These are phyloP conservation scores for Strix occidentalis DNA, from an alignment of 2,797 vertebrate species.

Conservation along the genomic window DNA sequence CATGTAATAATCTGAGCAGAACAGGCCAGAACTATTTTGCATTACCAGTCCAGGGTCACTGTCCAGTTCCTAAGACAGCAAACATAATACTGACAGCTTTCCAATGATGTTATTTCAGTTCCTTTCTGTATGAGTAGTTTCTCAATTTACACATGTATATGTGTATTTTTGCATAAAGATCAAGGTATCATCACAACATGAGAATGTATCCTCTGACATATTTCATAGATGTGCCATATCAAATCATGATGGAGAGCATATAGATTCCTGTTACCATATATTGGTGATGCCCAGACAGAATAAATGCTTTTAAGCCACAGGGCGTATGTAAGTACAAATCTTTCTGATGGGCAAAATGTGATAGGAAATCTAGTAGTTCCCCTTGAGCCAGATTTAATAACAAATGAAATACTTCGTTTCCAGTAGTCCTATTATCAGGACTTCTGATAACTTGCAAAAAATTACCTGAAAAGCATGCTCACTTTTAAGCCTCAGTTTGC, in stretches of 20 bases:
- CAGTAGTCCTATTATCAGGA: conserved; percentile 19
- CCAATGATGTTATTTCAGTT: background rate
- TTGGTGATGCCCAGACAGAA: background rate
- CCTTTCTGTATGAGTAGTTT: background rate
- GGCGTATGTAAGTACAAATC: conserved; percentile 39
- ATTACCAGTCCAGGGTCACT: background rate
- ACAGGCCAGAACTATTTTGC: background rate
- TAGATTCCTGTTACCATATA: background rate
- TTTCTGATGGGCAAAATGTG: background rate
- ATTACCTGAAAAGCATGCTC: background rate
- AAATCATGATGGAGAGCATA: background rate
- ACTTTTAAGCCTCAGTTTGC: conserved; percentile 3
- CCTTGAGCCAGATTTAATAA: conserved; percentile 42
- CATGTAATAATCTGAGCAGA: background rate
- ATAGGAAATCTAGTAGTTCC: conserved; percentile 9
- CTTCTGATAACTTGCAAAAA: background rate
- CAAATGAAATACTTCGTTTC: conserved; percentile 25
- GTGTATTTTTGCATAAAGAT: background rate
- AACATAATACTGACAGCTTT: background rate
- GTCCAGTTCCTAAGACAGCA: background rate
- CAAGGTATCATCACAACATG: background rate
- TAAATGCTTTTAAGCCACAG: conserved; percentile 38
- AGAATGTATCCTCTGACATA: conserved; percentile 16
- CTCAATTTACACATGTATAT: background rate
- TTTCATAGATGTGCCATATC: background rate